Base-by-base conservation (phyloP, 2,797 vertebrate species). In the Ctenochaetus hawaiiensis region DNA sequence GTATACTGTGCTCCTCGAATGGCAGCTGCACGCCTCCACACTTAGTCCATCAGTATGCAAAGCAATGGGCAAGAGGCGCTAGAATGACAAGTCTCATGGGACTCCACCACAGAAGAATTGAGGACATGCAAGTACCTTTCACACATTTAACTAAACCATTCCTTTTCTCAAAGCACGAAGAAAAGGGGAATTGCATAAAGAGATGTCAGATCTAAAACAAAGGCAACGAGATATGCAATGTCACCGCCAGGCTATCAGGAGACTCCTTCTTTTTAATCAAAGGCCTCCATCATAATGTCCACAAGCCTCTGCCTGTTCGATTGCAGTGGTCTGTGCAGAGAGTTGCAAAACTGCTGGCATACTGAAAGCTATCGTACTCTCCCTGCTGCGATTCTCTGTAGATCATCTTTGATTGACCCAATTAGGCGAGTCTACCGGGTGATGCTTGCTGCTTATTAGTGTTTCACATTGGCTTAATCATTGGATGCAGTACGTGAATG, bases 341-440 rank as follows among this genome's bases (percentile, higher is more conserved):
- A 82, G 54, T 73, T 82, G 80, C 39, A 77, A 75, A 91, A 82
- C 67, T 69, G 78, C 85, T 70, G 75, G 84, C 67, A 53, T 72
- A 73, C 80, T 72, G 76, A 83, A 87, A 59, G 75, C 87, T 61
- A 78, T 76, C 52, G 8, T 86, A 82, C 63, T 83, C 72, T 81
- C 67, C 77, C 81, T 20, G 82, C 66, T 82, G 67, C n/a, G 74
- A 71, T 86, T 84, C 88, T 89, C 85, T 78, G 80, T 80, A 62
- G 89, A 92, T 92, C 87, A 87, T 92, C 67, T 92, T 91, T 93
- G 90, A 94, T 92, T 94, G 92, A 93, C 91, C 93, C 91, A 93
- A 92, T 94, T 93, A 93, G 86, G 72, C 56, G 10, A 80, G 92
- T 94, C 91, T 90, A 88, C 83, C 22, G 86, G 87, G 89, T 91